phyloP scores from a whole-genome alignment of 2,113 vertebrate genomes.

The Fregata magnificens region DNA sequence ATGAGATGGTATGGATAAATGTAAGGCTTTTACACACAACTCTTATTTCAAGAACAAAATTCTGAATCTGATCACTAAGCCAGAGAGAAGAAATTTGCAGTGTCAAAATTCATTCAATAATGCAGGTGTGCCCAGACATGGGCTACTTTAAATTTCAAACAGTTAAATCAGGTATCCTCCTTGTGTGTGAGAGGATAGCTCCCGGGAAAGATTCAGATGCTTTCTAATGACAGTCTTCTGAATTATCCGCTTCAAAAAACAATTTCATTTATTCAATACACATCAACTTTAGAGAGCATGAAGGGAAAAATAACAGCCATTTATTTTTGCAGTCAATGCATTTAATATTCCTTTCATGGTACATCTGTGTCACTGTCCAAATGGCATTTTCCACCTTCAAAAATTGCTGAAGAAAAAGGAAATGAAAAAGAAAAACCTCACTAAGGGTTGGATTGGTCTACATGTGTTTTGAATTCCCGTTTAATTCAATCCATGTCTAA shows the following conservation, averaged over 20 bases:
- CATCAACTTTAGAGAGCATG: not conserved
- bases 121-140: not conserved
- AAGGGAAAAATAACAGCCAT: not conserved
- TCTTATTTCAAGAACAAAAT: conserved; percentile 33
- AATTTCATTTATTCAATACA: not conserved
- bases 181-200: not conserved
- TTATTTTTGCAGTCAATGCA: conserved; percentile 19
- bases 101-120: conserved; percentile 1
- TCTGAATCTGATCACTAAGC: conserved; percentile 29
- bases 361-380: not conserved
- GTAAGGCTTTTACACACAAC: conserved; percentile 57
- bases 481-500: not conserved
- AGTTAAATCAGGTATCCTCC: conserved; percentile 26
- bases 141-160: conserved; percentile 23
- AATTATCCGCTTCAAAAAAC: conserved; percentile 13
- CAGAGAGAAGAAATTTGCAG: conserved; percentile 16
- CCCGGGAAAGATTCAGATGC: not conserved
- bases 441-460: not conserved
- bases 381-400: not conserved
- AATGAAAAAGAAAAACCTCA: not conserved
- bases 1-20: conserved; percentile 23
- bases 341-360: not conserved
- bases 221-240: not conserved
- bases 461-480: not conserved
- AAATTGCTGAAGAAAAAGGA: not conserved